Conservation (phyloP, 2,888 invertebrate genomes). For the Acanthosoma haemorrhoidale region DNA sequence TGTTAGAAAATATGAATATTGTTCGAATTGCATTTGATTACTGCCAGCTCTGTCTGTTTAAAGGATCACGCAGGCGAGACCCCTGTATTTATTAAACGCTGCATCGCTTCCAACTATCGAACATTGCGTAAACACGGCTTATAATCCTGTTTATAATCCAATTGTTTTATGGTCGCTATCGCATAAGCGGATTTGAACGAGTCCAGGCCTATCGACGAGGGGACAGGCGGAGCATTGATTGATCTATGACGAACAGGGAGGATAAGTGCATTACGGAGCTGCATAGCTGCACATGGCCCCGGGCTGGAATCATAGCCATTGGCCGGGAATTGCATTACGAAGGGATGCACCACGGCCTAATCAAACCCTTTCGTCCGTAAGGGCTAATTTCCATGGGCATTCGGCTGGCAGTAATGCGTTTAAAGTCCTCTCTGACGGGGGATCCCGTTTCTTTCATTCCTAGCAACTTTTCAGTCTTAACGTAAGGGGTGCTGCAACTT, state of each 20-base stretch:
- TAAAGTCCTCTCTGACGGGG: not conserved
- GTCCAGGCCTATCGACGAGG: too few relatives aligned
- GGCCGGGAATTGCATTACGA: not conserved
- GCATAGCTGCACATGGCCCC: constrained; percentile 1
- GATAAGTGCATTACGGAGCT: constrained; percentile 6
- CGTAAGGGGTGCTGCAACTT: too few relatives aligned
- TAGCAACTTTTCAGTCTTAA: too few relatives aligned
- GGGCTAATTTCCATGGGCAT: not conserved
- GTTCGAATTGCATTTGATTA: too few relatives aligned
- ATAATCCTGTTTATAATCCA: too few relatives aligned
- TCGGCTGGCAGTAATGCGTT: constrained; percentile 1
- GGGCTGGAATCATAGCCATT: constrained; percentile 3
- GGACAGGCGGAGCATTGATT: too few relatives aligned
- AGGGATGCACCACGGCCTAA: not conserved
- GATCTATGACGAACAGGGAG: constrained; percentile 7
- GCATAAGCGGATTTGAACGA: constrained; percentile 11
- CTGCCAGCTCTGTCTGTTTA: too few relatives aligned
- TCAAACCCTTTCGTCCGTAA: not conserved
- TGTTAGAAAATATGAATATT: too few relatives aligned
- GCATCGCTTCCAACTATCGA: not conserved
- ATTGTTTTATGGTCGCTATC: not conserved
- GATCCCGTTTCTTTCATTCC: not conserved
- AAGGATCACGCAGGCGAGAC: too few relatives aligned
- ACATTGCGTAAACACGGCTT: not conserved
- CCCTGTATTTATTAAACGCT: too few relatives aligned